These are phyloP conservation scores for Stichodactyla mertensii DNA, from an alignment of 64 coral and sea anemone genomes.

Conservation along the genomic window DNA sequence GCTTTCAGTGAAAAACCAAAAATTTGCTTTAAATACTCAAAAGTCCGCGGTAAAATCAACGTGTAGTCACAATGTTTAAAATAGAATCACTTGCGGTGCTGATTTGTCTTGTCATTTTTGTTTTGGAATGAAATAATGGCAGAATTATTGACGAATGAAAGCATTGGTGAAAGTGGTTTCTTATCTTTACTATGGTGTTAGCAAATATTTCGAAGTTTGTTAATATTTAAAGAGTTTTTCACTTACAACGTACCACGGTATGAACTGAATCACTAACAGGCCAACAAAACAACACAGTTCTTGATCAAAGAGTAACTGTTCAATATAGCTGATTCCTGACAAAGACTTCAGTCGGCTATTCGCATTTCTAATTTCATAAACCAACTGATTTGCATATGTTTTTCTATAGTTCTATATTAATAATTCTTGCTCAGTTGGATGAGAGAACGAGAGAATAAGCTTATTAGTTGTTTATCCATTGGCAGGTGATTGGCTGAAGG, in stretches of 20 bases:
- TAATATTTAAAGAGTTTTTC: not conserved
- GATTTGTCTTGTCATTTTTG: too few species aligned
- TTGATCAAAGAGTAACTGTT: not conserved
- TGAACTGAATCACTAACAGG: not conserved
- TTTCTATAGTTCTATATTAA: not conserved
- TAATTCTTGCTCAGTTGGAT: not conserved
- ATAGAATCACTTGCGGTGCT: too few species aligned
- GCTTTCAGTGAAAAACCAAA: too few species aligned
- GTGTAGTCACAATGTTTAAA: too few species aligned
- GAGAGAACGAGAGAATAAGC: not conserved
- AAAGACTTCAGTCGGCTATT: too few species aligned
- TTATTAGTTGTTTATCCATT: not conserved
- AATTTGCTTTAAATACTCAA: too few species aligned
- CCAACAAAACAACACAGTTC: not conserved
- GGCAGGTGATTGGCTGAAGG: not conserved
- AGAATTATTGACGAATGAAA: too few species aligned
- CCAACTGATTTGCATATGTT: conserved; percentile 1
- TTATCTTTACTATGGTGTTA: not conserved
- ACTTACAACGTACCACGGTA: too few species aligned
- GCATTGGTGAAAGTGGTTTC: not conserved
- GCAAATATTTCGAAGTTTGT: not conserved
- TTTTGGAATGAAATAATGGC: too few species aligned
- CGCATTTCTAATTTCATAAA: not conserved
- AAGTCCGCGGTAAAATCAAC: too few species aligned
- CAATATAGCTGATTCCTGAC: not conserved